These are phyloP conservation scores for Aricia agestis DNA, from an alignment of 1,140 invertebrate genomes.

Conservation along the genomic window DNA sequence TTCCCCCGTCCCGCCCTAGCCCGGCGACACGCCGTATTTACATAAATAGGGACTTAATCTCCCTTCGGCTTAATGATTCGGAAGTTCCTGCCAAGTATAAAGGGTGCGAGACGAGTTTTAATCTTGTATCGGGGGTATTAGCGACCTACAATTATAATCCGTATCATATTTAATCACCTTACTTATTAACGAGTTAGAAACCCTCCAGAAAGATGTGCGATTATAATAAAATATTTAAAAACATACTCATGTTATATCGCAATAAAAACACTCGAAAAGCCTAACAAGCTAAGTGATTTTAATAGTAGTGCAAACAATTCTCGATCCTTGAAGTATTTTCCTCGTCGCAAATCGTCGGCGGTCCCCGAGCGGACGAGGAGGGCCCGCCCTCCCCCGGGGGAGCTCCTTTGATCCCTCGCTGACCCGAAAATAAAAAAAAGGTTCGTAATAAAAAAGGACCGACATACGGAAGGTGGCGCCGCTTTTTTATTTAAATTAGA, in stretches of 20 bases:
- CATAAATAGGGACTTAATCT: conserved; percentile 7
- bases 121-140: neutral
- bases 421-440: conserved; percentile 75
- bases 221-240: neutral
- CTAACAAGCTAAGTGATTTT: conserved; percentile 60
- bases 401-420: conserved; percentile 73
- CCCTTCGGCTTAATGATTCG: conserved; percentile 5
- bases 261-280: neutral
- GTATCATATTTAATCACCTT: neutral
- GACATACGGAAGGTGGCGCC: conserved; percentile 75
- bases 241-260: neutral
- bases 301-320: conserved; percentile 67
- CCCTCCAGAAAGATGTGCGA: neutral
- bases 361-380: conserved; percentile 66
- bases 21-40: conserved; percentile 1
- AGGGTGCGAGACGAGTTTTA: neutral
- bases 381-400: conserved; percentile 53
- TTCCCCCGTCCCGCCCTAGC: neutral
- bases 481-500: conserved; percentile 76
- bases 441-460: conserved; percentile 74
- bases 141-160: neutral
- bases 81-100: neutral
- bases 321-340: conserved; percentile 67
- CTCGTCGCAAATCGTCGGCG: conserved; percentile 71
- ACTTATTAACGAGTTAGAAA: neutral